Evolutionary conservation across 2,888 invertebrate genomes (phyloP), one percentile per base, ranked within the genome.

Genomic region (Caenorhabditis becei): DNA sequence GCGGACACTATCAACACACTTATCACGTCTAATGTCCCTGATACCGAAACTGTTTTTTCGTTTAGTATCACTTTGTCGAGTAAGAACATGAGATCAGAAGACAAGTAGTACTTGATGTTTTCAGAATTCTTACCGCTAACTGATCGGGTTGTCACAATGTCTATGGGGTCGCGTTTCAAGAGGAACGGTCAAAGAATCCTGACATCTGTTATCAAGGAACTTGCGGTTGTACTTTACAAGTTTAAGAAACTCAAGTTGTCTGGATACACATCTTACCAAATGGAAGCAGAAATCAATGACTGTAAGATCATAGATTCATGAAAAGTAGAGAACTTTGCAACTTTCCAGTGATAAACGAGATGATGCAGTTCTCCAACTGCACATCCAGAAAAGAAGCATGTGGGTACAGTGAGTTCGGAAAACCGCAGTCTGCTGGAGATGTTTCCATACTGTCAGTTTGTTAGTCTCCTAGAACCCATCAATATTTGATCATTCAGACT

Each of bases 311-410:
- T 18, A 3, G 8, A 53, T 11, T 20, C 35, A 49, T 47, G 18
- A 23, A 28, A 1, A 37, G 16, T 20, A 16, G 24, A 8, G 0
- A 16, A 18, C 32, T 8, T n/a, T 26, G n/a, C 32, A 7, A 10
- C 32, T 7, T 80, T 86, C 41, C 63, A 87, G 86, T 87, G 51
- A 69, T 86, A 1, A 84, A 86, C 28, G 86, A 85, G 37, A 74
- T 88, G 69, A 80, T 85, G 51, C 82, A 77, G 14, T 87, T 85
- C 65, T 89, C 89, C 0, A 86, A 90, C 72, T 90, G 90, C 70
- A 63, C 74, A 0, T 70, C 71, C n/a, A 62, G 63, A 23, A 78
- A 65, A 18, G 74, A 83, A 18, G 51, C 82, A 1, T 90, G 90
- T 62, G 90, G 85, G 1, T 90, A 88, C 70, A 82, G 77, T 2